Evolutionary conservation across 2,113 vertebrate genomes (phyloP).

Genomic region (Setophaga coronata): DNA sequence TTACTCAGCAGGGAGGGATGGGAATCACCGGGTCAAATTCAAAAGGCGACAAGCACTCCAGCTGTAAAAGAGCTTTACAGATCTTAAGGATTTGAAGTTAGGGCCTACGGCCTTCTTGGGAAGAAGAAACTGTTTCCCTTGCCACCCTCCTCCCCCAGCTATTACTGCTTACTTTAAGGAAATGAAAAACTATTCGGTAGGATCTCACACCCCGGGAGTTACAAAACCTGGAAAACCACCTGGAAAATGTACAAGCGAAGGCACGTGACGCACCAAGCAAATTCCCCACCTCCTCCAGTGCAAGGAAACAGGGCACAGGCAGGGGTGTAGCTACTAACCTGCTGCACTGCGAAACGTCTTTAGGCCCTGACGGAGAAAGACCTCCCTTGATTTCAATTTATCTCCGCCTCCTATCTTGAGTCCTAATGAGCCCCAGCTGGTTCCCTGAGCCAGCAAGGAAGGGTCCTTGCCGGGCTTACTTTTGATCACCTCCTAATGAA

Average conservation of each 20-base stretch:
- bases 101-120: not conserved
- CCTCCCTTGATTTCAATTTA: not conserved
- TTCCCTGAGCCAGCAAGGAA: not conserved
- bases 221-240: not conserved
- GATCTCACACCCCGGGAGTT: not conserved
- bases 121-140: not conserved
- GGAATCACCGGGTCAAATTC: not conserved
- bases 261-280: not conserved
- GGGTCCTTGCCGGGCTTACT: not conserved
- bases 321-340: not conserved
- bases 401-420: not conserved
- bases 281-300: not conserved
- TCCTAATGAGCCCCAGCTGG: not conserved
- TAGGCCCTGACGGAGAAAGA: fast-evolving
- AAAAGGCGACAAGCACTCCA: not conserved
- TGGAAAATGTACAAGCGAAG: not conserved
- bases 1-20: fast-evolving
- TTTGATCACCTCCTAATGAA: not conserved
- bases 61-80: not conserved
- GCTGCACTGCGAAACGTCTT: not conserved
- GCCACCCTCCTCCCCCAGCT: fast-evolving
- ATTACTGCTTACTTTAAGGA: not conserved
- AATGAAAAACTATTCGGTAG: not conserved
- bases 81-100: not conserved
- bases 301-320: not conserved